These are phyloP conservation scores for Equus quagga DNA, from an alignment of 2,113 vertebrate species.

Conservation along the genomic window DNA sequence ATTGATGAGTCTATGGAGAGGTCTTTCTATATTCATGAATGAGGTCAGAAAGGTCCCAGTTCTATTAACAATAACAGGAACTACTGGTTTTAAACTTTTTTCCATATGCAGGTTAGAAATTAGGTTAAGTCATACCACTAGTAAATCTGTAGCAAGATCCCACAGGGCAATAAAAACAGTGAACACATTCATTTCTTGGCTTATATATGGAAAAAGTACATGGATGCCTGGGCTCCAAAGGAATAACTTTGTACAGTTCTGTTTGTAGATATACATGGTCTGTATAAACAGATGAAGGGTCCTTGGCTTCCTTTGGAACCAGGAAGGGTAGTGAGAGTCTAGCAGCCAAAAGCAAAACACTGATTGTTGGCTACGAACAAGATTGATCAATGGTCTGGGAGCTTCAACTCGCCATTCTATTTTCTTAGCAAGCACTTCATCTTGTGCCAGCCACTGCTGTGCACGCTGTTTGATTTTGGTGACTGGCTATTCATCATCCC, in stretches of 20 bases:
- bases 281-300: slow-evolving; percentile 78
- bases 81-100: slow-evolving; percentile 18
- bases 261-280: slow-evolving; percentile 70
- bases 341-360: slow-evolving; percentile 76
- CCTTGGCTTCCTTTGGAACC: slow-evolving; percentile 74
- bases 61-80: slow-evolving; percentile 38
- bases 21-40: neutral
- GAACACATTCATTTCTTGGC: slow-evolving; percentile 22
- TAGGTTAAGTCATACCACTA: slow-evolving; percentile 19
- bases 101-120: slow-evolving; percentile 1
- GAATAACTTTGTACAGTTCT: slow-evolving; percentile 65
- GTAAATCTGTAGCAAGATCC: slow-evolving; percentile 61
- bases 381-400: slow-evolving; percentile 80
- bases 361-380: slow-evolving; percentile 77
- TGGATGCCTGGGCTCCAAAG: slow-evolving; percentile 36
- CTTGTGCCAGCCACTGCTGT: slow-evolving; percentile 69
- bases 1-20: slow-evolving; percentile 22
- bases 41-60: neutral
- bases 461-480: slow-evolving; percentile 64
- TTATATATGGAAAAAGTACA: neutral
- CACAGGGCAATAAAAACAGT: slow-evolving; percentile 37
- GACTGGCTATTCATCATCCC: slow-evolving; percentile 60
- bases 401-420: slow-evolving; percentile 64
- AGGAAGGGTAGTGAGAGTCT: slow-evolving; percentile 72
- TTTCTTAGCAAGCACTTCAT: slow-evolving; percentile 79